Base-by-base conservation (phyloP, 2,888 invertebrate species). In the Dynastes tityus region DNA sequence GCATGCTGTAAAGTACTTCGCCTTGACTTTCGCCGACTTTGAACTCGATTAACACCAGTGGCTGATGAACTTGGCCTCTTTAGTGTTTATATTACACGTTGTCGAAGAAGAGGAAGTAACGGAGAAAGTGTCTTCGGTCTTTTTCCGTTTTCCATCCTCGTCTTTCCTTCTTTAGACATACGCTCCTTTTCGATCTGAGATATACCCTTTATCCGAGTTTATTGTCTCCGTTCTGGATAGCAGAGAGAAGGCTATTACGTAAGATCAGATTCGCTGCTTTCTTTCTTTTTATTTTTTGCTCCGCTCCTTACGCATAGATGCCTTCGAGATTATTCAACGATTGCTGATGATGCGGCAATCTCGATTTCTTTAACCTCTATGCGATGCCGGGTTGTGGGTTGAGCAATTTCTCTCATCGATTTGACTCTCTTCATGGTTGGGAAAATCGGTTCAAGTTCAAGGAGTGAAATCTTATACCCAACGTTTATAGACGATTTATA, bases 1-100 rank as follows among this genome's bases (percentile, higher is more conserved):
- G 27, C 49, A 74, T 74, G 40, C 29, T 22, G 61, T 74, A 61
- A 74, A 74, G 22, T 74, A 73, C 58, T n/a, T 76, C 80, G 80
- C 81, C 80, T 80, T 81, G 81, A 82, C 82, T 83, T 83, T 82
- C 83, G 83, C 83, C 82, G 84, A 84, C 83, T 84, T 84, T 84
- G 84, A 84, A 84, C 84, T 84, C 84, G 84, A 83, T 83, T 80
- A 80, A 81, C 78, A 82, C 81, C 81, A 78, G 81, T 81, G 80
- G 81, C 82, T 81, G 73, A 81, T 80, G 83, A 83, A 84, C 84
- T 83, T 83, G 84, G 83, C 83, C 83, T 84, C 82, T 81, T 82
- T 82, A 80, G 74, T 81, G 75, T 80, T 79, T 80, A 68, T 67
- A 51, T 61, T 61, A 51, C 55, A 74, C 73, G 61, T 22, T 58